Evolutionary conservation across 2,888 invertebrate genomes (phyloP).

Genomic region (Hymenopus coronatus): DNA sequence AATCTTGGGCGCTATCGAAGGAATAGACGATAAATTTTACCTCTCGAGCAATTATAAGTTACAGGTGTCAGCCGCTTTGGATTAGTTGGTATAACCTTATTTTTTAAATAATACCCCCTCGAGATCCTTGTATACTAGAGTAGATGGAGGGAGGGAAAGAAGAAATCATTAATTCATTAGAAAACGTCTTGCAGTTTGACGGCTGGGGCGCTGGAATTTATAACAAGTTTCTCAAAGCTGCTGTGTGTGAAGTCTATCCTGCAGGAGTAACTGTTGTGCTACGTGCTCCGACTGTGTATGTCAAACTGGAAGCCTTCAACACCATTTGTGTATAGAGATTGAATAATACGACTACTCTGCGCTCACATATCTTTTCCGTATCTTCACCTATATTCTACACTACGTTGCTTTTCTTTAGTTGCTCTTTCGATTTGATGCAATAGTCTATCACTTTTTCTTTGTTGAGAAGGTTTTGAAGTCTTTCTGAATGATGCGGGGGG

Average conservation of each 20-base stretch:
- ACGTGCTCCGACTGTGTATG: too few relatives aligned
- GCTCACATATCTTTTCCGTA: too few relatives aligned
- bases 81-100: conserved; percentile 8
- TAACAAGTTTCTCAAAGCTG: neutral
- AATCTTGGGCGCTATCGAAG: conserved; percentile 10
- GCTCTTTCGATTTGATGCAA: too few relatives aligned
- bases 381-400: too few relatives aligned
- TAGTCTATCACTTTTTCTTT: too few relatives aligned
- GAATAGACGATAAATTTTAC: conserved; percentile 13
- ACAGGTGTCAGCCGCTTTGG: conserved; percentile 11
- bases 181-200: neutral
- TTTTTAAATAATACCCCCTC: conserved; percentile 10
- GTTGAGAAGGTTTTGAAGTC: too few relatives aligned
- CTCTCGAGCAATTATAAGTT: conserved; percentile 19
- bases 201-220: neutral
- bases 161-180: conserved; percentile 12
- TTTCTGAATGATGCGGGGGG: too few relatives aligned
- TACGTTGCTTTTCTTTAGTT: too few relatives aligned
- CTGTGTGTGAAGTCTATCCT: neutral
- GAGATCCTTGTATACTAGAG: neutral
- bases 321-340: too few relatives aligned
- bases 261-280: neutral
- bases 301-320: too few relatives aligned
- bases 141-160: neutral
- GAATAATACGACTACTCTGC: too few relatives aligned